A percentile compares a stretch with the other conserved stretches of the same genome.
Evolutionary conservation across 2,113 vertebrate species (phyloP).

Genomic region (Nematolebias whitei): DNA sequence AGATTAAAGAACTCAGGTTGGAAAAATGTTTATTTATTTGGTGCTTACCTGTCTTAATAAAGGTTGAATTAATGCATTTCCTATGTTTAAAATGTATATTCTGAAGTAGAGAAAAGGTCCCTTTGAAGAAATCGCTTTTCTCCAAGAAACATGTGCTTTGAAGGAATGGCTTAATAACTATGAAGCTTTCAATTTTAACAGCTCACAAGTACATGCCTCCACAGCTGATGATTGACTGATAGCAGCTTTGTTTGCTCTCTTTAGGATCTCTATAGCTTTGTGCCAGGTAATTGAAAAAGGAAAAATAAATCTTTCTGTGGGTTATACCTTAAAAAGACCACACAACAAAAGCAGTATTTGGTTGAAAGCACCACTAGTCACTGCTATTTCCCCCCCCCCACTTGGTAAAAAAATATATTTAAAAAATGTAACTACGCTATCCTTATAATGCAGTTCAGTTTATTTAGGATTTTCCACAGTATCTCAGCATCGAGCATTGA

Average conservation of each 20-base stretch:
- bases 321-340: conserved; percentile 33
- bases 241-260: conserved; percentile 58
- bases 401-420: no score
- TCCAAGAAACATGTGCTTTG: conserved; percentile 22
- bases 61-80: no score
- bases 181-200: conserved; percentile 52
- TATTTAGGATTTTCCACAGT: conserved; percentile 25
- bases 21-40: neutral
- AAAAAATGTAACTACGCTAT: no score
- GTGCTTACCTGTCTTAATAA: no score
- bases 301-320: conserved; percentile 38
- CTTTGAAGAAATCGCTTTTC: conserved; percentile 39
- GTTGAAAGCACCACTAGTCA: conserved; percentile 24
- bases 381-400: neutral
- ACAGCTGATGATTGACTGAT: conserved; percentile 58
- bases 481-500: conserved; percentile 13
- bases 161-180: conserved; percentile 50
- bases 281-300: conserved; percentile 55
- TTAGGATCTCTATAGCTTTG: conserved; percentile 49
- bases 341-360: conserved; percentile 17
- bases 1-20: neutral
- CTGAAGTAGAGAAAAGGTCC: conserved; percentile 32
- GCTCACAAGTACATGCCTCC: conserved; percentile 40
- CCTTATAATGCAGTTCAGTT: conserved; percentile 30
- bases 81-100: conserved; percentile 20